Base-by-base conservation (phyloP, 2,797 vertebrate genomes). In the Netta rufina region DNA sequence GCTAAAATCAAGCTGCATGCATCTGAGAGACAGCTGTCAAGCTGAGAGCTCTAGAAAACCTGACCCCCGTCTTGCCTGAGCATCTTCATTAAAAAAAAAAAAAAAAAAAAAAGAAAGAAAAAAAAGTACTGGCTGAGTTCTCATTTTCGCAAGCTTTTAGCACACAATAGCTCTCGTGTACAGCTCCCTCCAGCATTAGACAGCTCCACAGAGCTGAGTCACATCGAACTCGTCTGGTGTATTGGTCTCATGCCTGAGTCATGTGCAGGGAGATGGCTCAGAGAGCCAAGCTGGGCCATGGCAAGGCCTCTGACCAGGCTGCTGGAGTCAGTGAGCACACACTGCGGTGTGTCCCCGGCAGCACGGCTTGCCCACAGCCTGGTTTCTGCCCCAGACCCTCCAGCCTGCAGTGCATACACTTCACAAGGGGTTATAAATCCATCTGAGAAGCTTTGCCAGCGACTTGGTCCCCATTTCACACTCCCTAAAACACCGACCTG, bases 11-110 rank as follows among this genome's bases (percentile, higher is more conserved):
- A 83, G 66, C 53, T 82, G 45, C 10, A 7, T 16, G 56, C 28
- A 85, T 92, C 62, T 91, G 87, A 94, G 66, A 90, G 91, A 90
- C 54, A 90, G 87, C 70, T 87, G 89, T 95, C 92, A 95, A 93
- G 66, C 2, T 30, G 82, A 79, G 81, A 78, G 22, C 36, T 87
- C 58, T 89, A 69, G 38, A 94, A 87, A 89, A 53, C n/a, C 65
- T 72, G 84, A 92, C 69, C 84, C 83, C n/a, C 39, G 65, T 22
- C 53, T 81, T 90, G 38, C 38, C 32, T 65, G 30, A 90, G 72
- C 39, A 73, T 60, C 62, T 89, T 87, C 4, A 56, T 25, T 2
- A 67, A 39, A 93, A 84, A 72, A 62, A 39, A 14, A 93, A 84
- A n/a, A n/a, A n/a, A n/a, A 72, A 62, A 93, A 84, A 36, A 36